Base-by-base conservation (phyloP, 1,140 invertebrate species). In the Scylla paramamosain region DNA sequence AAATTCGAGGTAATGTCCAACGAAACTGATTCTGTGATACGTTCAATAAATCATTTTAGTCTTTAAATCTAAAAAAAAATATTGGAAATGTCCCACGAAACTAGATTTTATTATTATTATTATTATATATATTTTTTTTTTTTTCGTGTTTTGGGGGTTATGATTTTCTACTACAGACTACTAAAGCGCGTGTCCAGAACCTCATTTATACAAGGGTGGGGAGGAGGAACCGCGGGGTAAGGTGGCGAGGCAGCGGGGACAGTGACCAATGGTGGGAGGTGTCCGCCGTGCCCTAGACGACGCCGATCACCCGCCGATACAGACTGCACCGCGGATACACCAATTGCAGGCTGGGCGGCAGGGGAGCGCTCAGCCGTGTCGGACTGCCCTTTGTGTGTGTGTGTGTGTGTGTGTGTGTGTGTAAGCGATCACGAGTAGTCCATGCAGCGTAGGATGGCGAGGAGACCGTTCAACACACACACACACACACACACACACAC, bases 331-430 rank as follows among this genome's bases (percentile, higher is more conserved):
- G 16, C 0, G 52, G 52, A 59, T 46, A 87, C 84, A 46, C 10
- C 39, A 32, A 87, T 14, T 87, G 25, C 14, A 39, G 31, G 39
- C 31, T 32, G 14, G 39, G 31, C 31, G 31, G 31, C 39, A 25
- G 84, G 12, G 84, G 25, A 87, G 28, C 31, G 10, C 28, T 46
- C 16, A 28, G 31, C n/a, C 39, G 84, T 87, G 31, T 87, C 31
- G 31, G 84, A 29, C 28, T 84, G 83, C 31, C 48, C 12, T 91
- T 29, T 91, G 45, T 91, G 45, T 59, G 89, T 91, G 45, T 91
- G 89, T 91, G 39, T 90, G 88, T 90, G 46, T 90, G 88, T 90
- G 31, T 90, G 88, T 90, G 46, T 45, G 88, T 48, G 31, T 91
- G 89, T 91, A 14, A 3, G 89, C 48, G 45, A 28, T 25, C 20